Conservation (phyloP, 2,888 invertebrate genomes). For the Willowsia nigromaculata region DNA sequence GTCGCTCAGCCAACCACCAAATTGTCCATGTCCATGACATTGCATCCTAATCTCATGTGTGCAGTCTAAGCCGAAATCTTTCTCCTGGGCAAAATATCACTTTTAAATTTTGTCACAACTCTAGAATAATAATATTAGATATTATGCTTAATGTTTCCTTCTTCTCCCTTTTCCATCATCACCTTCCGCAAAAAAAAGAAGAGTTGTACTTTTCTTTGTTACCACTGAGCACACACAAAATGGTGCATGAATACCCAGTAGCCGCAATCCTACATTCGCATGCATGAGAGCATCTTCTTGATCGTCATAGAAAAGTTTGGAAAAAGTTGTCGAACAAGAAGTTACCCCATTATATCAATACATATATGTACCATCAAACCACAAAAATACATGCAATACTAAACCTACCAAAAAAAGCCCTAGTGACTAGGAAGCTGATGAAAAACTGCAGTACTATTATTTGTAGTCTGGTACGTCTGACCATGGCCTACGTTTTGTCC, state of each 20-base stretch:
- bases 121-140: not conserved
- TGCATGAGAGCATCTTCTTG: conserved; percentile 33
- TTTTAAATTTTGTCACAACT: not conserved
- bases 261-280: conserved; percentile 52
- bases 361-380: not conserved
- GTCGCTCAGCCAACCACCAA: not conserved
- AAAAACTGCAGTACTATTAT: not conserved
- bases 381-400: conserved; percentile 24
- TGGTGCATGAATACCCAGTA: conserved; percentile 4
- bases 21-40: conserved; percentile 47
- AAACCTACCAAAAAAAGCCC: not conserved
- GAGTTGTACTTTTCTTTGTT: not conserved
- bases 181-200: not conserved
- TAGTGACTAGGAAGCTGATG: not conserved
- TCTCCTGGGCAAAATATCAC: not conserved
- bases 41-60: too few relatives aligned
- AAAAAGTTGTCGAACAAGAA: conserved; percentile 43
- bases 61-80: not conserved
- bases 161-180: not conserved
- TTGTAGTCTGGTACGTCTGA: not conserved
- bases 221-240: not conserved
- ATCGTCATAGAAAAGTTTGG: conserved; percentile 29
- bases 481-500: conserved; percentile 15
- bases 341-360: not conserved
- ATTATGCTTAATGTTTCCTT: not conserved